These are phyloP conservation scores for Drosophila watanabei DNA, from an alignment of 1,140 invertebrate genomes.

Conservation along the genomic window DNA sequence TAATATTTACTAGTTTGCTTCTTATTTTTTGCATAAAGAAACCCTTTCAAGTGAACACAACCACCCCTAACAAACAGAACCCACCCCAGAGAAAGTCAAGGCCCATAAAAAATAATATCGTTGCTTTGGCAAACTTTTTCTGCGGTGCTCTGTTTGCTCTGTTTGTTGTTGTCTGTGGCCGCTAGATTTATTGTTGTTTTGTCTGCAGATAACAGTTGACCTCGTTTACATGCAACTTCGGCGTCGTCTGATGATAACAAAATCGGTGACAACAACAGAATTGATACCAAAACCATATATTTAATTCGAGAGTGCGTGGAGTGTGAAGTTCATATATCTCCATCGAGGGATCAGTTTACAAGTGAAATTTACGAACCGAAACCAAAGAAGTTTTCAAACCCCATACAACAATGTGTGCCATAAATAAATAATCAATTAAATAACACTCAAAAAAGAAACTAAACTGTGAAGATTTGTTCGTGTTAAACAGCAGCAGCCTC, in stretches of 20 bases:
- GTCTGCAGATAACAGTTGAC: slow-evolving; percentile 79
- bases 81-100: slow-evolving; percentile 23
- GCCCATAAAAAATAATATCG: slow-evolving; percentile 27
- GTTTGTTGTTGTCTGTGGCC: slow-evolving; percentile 69
- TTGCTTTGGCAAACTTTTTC: slow-evolving; percentile 34
- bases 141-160: slow-evolving; percentile 35
- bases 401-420: slow-evolving; percentile 60
- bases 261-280: slow-evolving; percentile 10
- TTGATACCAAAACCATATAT: slow-evolving; percentile 39
- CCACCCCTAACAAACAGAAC: slow-evolving; percentile 20
- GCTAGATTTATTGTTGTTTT: slow-evolving; percentile 70
- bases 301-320: slow-evolving; percentile 18
- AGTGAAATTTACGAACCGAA: slow-evolving; percentile 33
- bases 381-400: slow-evolving; percentile 25
- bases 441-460: slow-evolving; percentile 14
- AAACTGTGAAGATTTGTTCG: background rate
- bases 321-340: slow-evolving; percentile 24
- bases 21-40: background rate
- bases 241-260: slow-evolving; percentile 45
- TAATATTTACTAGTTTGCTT: background rate
- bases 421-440: slow-evolving; percentile 43
- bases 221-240: slow-evolving; percentile 65
- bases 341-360: slow-evolving; percentile 19
- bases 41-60: slow-evolving; percentile 6
- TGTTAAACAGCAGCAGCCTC: slow-evolving; percentile 36